A percentile compares a stretch with the other conserved stretches of the same genome.
Evolutionary conservation across 2,113 vertebrate species (phyloP).

Genomic region (Mobula hypostoma): DNA sequence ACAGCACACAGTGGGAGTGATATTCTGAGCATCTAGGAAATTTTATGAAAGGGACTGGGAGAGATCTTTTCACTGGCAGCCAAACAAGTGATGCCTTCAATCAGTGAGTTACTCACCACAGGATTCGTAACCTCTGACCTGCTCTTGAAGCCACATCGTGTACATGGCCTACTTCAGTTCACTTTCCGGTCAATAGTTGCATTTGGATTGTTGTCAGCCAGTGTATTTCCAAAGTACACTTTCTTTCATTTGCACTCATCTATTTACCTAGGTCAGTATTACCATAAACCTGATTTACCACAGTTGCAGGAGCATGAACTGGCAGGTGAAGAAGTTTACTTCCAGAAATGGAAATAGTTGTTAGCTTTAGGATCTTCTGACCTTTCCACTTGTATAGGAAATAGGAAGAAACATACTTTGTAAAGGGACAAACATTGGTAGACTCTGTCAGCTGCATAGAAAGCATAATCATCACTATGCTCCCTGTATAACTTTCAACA

Average conservation of each 20-base stretch:
- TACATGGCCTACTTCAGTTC: too few species aligned
- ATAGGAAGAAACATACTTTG: background rate
- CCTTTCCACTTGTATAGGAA: background rate
- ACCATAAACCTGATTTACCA: background rate
- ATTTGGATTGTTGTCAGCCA: background rate
- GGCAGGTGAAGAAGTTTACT: background rate
- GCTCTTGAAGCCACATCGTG: too few species aligned
- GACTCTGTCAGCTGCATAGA: background rate
- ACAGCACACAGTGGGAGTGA: too few species aligned
- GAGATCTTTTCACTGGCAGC: too few species aligned
- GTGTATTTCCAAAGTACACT: background rate
- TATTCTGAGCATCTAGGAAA: too few species aligned
- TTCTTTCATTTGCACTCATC: background rate
- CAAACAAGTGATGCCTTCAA: too few species aligned
- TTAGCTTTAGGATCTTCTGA: background rate
- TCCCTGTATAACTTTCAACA: background rate
- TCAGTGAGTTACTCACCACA: too few species aligned
- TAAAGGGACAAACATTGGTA: background rate
- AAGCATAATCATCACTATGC: background rate
- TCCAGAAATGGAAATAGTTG: background rate
- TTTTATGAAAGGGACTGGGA: too few species aligned
- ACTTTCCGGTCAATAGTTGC: too few species aligned
- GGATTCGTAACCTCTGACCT: too few species aligned
- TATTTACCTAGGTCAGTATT: background rate
- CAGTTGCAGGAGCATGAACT: background rate